Evolutionary conservation across 2,797 vertebrate genomes (phyloP).

Genomic region (Melanotaenia maccullochi): DNA sequence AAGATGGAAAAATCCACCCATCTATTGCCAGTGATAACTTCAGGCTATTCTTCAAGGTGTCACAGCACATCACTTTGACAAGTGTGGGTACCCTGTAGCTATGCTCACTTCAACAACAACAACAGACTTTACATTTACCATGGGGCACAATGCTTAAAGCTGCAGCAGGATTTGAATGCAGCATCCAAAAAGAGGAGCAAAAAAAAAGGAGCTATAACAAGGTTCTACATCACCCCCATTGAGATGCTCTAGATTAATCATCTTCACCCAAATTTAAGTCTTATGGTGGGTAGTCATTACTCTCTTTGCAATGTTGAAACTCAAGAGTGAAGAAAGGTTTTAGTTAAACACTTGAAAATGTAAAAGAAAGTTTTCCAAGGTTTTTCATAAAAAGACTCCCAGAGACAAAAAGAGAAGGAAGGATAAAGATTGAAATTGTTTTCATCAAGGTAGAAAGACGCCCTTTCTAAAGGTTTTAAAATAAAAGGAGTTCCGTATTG

Average conservation of each 20-base stretch:
- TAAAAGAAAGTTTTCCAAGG: background rate
- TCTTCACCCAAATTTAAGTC: conserved; percentile 28
- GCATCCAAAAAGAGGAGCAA: conserved; percentile 27
- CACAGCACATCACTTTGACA: conserved; percentile 54
- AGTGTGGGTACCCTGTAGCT: conserved; percentile 60
- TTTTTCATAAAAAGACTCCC: background rate
- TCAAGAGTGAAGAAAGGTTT: background rate
- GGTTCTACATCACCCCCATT: conserved; percentile 31
- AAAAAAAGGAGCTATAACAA: conserved; percentile 29
- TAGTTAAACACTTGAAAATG: background rate
- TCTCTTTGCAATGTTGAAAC: conserved; percentile 13
- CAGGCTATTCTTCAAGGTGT: conserved; percentile 59
- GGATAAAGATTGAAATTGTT: background rate
- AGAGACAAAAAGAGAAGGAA: conserved; percentile 4
- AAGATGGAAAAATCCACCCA: conserved; percentile 53
- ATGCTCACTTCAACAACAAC: conserved; percentile 44
- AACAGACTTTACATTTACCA: conserved; percentile 61
- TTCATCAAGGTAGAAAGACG: conserved; percentile 2
- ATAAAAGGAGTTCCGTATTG: conserved; percentile 31
- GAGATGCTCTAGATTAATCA: conserved; percentile 47
- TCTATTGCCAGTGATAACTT: conserved; percentile 58
- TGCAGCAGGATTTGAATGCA: conserved; percentile 30
- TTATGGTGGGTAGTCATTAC: conserved; percentile 1
- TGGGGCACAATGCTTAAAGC: conserved; percentile 45
- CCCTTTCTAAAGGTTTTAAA: background rate